Percentiles rank a stretch among this genome's conserved stretches.
Conservation (phyloP, 1,140 invertebrate genomes). For the Lordiphosa mommai region DNA sequence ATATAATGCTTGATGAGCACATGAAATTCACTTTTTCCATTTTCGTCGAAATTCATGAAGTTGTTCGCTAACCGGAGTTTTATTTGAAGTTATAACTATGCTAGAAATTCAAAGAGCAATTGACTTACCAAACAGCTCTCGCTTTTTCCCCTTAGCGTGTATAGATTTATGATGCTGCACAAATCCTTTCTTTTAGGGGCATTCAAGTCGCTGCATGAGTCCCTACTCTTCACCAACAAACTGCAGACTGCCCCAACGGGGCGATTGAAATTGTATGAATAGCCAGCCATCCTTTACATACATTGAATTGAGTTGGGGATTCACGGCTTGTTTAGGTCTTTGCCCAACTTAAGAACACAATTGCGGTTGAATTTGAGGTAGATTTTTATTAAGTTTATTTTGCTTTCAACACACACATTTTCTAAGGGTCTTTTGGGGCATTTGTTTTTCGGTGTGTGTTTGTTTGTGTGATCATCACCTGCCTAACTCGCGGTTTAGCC, state of each 20-base stretch:
- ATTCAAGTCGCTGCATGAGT: too few relatives aligned
- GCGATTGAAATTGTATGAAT: conserved; percentile 38
- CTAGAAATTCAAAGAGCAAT: too few relatives aligned
- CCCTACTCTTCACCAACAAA: too few relatives aligned
- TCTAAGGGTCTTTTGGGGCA: background rate
- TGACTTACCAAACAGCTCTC: too few relatives aligned
- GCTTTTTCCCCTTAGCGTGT: too few relatives aligned
- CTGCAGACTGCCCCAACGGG: conserved; percentile 1
- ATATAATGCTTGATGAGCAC: too few relatives aligned
- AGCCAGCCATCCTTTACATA: conserved; percentile 18
- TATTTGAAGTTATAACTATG: too few relatives aligned
- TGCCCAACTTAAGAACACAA: conserved; percentile 7
- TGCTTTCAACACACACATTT: background rate
- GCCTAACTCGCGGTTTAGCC: conserved; percentile 34
- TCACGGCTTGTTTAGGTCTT: background rate
- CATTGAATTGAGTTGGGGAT: conserved; percentile 1
- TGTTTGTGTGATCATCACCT: conserved; percentile 61
- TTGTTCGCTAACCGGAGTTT: too few relatives aligned
- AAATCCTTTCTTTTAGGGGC: conserved; percentile 12
- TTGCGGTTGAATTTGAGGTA: conserved; percentile 5
- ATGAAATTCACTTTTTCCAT: too few relatives aligned
- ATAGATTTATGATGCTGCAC: too few relatives aligned
- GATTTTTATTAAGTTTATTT: conserved; percentile 1
- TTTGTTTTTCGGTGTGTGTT: conserved; percentile 22
- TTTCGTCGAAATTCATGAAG: too few relatives aligned